These are phyloP conservation scores for Caenorhabditis afra DNA, from an alignment of 2,888 invertebrate genomes.

Conservation along the genomic window DNA sequence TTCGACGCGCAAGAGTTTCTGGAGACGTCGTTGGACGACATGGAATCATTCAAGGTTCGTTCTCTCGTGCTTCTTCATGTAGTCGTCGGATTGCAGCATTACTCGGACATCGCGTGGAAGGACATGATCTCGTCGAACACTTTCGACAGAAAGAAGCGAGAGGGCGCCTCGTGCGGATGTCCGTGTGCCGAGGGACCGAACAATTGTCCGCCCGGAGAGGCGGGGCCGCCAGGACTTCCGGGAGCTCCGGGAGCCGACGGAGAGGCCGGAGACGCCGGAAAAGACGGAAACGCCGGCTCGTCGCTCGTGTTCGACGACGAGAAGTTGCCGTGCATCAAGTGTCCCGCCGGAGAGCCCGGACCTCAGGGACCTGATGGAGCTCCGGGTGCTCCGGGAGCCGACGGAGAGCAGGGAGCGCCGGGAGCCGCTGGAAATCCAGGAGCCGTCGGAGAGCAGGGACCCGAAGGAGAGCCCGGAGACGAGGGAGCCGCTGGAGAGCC, in stretches of 20 bases:
- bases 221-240: slow-evolving; percentile 51
- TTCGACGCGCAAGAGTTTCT: slow-evolving; percentile 46
- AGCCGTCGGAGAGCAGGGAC: slow-evolving; percentile 29
- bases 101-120: slow-evolving; percentile 44
- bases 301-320: slow-evolving; percentile 39
- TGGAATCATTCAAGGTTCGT: slow-evolving; percentile 44
- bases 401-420: slow-evolving; percentile 37
- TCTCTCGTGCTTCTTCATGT: too few species aligned
- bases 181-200: slow-evolving; percentile 49
- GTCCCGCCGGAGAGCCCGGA: slow-evolving; percentile 56
- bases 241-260: slow-evolving; percentile 48
- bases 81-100: slow-evolving; percentile 21
- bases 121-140: slow-evolving; percentile 51
- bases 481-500: slow-evolving; percentile 43
- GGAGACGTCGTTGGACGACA: slow-evolving; percentile 44
- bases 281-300: slow-evolving; percentile 31
- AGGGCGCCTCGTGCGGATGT: slow-evolving; percentile 36
- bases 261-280: slow-evolving; percentile 46
- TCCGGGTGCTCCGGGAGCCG: slow-evolving; percentile 47
- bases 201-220: slow-evolving; percentile 47
- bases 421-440: slow-evolving; percentile 43
- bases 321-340: slow-evolving; percentile 48
- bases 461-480: slow-evolving; percentile 55
- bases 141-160: slow-evolving; percentile 51
- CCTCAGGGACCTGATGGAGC: slow-evolving; percentile 50